Evolutionary conservation across 2,888 invertebrate genomes (phyloP).

Genomic region (Eudasyphora cyanicolor): DNA sequence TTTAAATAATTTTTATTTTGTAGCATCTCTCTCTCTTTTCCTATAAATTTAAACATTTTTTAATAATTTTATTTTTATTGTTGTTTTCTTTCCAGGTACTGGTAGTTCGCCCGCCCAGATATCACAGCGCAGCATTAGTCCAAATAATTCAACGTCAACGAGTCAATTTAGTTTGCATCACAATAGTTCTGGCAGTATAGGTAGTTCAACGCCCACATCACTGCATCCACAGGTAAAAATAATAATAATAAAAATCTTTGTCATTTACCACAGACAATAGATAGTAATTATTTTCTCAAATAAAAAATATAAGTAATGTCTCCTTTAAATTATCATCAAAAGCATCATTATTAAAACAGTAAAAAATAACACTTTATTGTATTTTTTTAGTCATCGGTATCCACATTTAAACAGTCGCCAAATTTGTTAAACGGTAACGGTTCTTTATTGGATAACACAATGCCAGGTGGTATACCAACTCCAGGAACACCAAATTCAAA

Average conservation of each 20-base stretch:
- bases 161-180: conserved; percentile 80
- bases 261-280: background rate
- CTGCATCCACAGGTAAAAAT: conserved; percentile 78
- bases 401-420: conserved; percentile 80
- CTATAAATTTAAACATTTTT: background rate
- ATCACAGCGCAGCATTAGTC: conserved; percentile 80
- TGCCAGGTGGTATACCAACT: conserved; percentile 87
- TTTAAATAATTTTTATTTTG: too few species aligned
- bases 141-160: conserved; percentile 80
- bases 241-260: background rate
- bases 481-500: conserved; percentile 92
- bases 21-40: too few species aligned
- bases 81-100: conserved; percentile 75
- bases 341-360: background rate
- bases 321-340: background rate
- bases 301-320: background rate
- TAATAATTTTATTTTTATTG: conserved; percentile 46
- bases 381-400: conserved; percentile 77
- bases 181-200: conserved; percentile 80
- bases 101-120: conserved; percentile 81
- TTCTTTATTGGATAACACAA: conserved; percentile 78
- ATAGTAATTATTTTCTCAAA: background rate
- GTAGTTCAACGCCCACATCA: conserved; percentile 79
- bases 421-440: conserved; percentile 79
- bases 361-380: conserved; percentile 12